Conservation (phyloP, 2,113 vertebrate genomes). For the Pterocles burchelli region DNA sequence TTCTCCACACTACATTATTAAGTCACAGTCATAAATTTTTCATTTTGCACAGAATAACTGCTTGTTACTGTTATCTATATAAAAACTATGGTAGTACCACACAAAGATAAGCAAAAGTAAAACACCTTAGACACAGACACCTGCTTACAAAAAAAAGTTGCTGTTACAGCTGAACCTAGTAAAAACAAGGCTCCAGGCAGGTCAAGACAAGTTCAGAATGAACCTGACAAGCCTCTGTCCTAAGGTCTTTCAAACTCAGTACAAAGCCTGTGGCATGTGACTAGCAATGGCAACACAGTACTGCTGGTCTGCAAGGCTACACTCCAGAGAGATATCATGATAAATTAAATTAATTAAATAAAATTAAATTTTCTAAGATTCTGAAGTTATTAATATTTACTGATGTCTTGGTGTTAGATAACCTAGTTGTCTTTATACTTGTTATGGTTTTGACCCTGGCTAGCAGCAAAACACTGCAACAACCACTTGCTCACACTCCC, state of each 20-base stretch:
- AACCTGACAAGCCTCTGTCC: background rate
- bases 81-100: background rate
- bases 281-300: background rate
- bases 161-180: background rate
- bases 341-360: no score
- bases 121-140: accelerated
- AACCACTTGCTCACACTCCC: no score
- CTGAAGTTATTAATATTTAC: background rate
- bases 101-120: background rate
- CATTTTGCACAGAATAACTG: background rate
- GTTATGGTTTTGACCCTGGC: no score
- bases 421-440: background rate
- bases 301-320: background rate
- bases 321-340: background rate
- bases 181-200: background rate
- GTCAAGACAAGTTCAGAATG: background rate
- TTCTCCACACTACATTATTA: background rate
- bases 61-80: background rate
- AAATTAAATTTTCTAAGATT: background rate
- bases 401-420: background rate
- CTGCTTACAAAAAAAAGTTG: background rate
- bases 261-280: background rate
- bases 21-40: background rate
- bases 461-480: no score
- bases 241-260: background rate